Percentiles rank a stretch among this genome's conserved stretches.
Conservation (phyloP, 2,113 vertebrate genomes). For the Cynocephalus volans region DNA sequence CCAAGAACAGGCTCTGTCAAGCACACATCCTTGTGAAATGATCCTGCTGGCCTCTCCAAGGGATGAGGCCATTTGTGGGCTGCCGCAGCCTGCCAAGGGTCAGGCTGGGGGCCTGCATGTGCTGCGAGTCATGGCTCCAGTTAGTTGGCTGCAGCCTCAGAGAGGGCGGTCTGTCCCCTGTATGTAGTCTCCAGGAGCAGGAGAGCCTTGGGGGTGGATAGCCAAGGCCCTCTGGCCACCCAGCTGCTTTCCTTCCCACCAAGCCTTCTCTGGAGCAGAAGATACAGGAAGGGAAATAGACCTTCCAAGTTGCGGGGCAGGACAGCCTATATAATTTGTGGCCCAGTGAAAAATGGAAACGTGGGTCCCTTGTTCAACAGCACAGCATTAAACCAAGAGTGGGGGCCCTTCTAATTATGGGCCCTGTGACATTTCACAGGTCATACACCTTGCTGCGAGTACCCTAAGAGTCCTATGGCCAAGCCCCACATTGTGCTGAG, state of each 20-base stretch:
- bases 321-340: neutral
- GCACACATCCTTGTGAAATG: slow-evolving; percentile 78
- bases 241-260: neutral
- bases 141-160: neutral
- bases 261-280: neutral
- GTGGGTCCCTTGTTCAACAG: neutral
- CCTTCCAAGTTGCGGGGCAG: neutral
- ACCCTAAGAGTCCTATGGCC: neutral
- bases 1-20: slow-evolving; percentile 81
- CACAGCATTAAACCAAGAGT: neutral
- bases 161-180: neutral
- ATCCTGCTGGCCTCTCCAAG: slow-evolving; percentile 68
- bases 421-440: neutral
- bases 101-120: slow-evolving; percentile 37
- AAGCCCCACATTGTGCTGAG: neutral
- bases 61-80: slow-evolving; percentile 77
- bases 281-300: neutral
- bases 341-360: neutral
- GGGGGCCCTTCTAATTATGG: neutral
- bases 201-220: neutral
- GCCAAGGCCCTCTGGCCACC: neutral
- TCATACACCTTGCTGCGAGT: neutral
- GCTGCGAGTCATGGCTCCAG: slow-evolving; percentile 21
- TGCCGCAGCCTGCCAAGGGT: slow-evolving; percentile 70
- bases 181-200: neutral